Percentiles rank a stretch among this genome's conserved stretches.
Conservation (phyloP, 37 sponge, comb jelly and placozoan species). For the Geodia barretti region DNA sequence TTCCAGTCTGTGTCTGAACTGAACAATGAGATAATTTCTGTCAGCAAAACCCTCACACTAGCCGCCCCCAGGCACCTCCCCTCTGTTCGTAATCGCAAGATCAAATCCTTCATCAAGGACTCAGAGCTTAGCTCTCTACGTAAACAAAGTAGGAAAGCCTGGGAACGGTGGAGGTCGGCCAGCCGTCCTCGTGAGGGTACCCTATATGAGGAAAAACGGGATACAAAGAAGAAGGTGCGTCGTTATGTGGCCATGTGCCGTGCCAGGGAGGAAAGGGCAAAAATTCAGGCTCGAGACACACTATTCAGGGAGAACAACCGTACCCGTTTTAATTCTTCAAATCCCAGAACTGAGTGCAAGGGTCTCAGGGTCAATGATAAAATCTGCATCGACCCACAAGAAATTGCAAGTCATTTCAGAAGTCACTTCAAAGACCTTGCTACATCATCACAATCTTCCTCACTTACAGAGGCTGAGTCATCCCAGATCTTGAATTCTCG, state of each 20-base stretch:
- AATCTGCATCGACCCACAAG: no score
- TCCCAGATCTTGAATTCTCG: no score
- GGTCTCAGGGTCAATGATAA: no score
- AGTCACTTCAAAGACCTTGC: no score
- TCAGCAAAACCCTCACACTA: neutral
- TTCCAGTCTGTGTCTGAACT: neutral
- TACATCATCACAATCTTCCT: no score
- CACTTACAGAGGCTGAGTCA: no score
- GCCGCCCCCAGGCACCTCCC: neutral
- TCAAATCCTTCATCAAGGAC: neutral
- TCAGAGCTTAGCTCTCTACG: neutral
- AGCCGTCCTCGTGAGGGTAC: neutral
- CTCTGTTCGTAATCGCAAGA: neutral
- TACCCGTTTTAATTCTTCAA: neutral
- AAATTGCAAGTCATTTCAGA: no score
- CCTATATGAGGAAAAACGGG: neutral
- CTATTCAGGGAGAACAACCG: neutral
- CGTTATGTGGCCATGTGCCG: neutral
- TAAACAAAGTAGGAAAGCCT: neutral
- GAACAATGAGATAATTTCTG: neutral
- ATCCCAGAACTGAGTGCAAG: no score
- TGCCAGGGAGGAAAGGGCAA: neutral
- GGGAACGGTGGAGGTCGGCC: neutral
- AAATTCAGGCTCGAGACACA: neutral
- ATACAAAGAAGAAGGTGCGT: neutral